phyloP scores from a whole-genome alignment of 2,888 invertebrate species.

The Acanthopleura granulata region DNA sequence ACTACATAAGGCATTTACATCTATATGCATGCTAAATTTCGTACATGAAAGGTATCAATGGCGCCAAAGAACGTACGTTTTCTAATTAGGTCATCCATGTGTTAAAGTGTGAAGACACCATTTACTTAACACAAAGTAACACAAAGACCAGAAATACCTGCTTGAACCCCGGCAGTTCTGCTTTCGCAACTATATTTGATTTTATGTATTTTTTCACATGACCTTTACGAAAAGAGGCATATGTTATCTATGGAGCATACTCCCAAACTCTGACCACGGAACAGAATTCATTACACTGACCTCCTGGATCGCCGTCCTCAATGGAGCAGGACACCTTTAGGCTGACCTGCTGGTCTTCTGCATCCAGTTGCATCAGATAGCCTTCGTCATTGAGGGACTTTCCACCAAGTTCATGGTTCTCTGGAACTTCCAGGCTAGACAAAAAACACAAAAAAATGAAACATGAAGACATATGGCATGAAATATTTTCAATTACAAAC shows the following conservation, averaged over 20 bases:
- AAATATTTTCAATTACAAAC: slow-evolving; percentile 2
- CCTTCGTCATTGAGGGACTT: slow-evolving; percentile 59
- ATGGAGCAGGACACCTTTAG: neutral
- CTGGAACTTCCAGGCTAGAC: slow-evolving; percentile 79
- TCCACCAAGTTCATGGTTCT: slow-evolving; percentile 80
- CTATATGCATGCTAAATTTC: too few species aligned
- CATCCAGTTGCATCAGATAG: neutral
- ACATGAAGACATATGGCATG: neutral
- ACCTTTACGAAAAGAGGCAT: neutral
- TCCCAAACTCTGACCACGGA: neutral
- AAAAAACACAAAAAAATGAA: slow-evolving; percentile 13
- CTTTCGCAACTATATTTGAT: too few species aligned
- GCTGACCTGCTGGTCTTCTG: neutral
- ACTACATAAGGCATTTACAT: too few species aligned
- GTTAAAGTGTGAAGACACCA: too few species aligned
- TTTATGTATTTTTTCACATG: too few species aligned
- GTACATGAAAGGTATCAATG: too few species aligned
- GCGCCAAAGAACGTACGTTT: too few species aligned
- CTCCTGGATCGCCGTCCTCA: neutral
- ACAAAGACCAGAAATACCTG: too few species aligned
- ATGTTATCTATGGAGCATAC: neutral
- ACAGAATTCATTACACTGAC: neutral
- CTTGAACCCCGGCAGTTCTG: too few species aligned
- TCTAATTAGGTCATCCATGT: too few species aligned
- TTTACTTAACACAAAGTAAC: too few species aligned